phyloP scores from a whole-genome alignment of 2,888 invertebrate species.

The Spicauda simplicius region DNA sequence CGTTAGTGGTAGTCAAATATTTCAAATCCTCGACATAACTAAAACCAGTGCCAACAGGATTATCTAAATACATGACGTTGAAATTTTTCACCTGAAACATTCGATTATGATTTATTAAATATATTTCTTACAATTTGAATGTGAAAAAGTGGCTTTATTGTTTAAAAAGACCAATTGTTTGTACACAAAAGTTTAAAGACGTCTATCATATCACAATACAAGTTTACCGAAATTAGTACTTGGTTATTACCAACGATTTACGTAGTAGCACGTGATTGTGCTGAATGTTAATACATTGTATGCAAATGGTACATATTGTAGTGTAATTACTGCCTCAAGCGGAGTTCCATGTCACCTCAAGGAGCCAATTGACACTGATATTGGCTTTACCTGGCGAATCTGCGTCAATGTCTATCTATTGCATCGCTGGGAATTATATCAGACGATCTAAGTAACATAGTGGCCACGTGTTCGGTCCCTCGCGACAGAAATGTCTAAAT shows the following conservation, averaged over 20 bases:
- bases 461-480: too few relatives aligned
- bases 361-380: slow-evolving; percentile 25
- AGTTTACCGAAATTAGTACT: background rate
- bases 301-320: slow-evolving; percentile 6
- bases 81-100: slow-evolving; percentile 87
- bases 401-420: background rate
- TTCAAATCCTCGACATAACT: slow-evolving; percentile 88
- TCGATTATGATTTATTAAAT: background rate
- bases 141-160: background rate
- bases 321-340: slow-evolving; percentile 25
- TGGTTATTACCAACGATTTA: background rate
- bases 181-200: background rate
- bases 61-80: slow-evolving; percentile 94
- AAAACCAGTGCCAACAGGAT: slow-evolving; percentile 95
- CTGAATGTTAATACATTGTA: background rate
- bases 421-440: background rate
- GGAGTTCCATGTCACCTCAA: slow-evolving; percentile 20
- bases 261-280: background rate
- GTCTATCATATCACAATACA: too few relatives aligned
- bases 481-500: too few relatives aligned
- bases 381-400: slow-evolving; percentile 9
- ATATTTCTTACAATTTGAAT: background rate
- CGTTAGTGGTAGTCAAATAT: slow-evolving; percentile 67
- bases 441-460: too few relatives aligned
- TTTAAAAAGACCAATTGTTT: background rate